Conservation (phyloP, 1,140 invertebrate species). For the Macrocentrus cingulum region DNA sequence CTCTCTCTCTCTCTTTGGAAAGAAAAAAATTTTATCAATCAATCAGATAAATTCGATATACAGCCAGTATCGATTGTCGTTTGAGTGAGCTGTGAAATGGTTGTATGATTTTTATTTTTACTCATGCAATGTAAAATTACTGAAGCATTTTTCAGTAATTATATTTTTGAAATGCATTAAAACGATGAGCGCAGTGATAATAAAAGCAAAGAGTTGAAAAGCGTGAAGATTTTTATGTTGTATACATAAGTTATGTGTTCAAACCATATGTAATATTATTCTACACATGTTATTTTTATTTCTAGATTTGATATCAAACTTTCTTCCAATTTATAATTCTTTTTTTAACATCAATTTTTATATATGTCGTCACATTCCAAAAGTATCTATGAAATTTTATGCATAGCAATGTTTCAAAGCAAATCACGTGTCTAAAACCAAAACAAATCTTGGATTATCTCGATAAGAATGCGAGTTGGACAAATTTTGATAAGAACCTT, state of each 20-base stretch:
- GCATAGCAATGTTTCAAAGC: too few relatives aligned
- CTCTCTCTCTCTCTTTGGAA: not conserved
- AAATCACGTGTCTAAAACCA: not conserved
- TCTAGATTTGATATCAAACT: constrained; percentile 24
- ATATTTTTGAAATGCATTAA: too few relatives aligned
- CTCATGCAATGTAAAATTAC: too few relatives aligned
- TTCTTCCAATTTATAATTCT: constrained; percentile 17
- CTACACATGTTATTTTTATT: constrained; percentile 10
- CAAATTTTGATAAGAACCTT: too few relatives aligned
- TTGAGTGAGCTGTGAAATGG: not conserved
- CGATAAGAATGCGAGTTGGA: too few relatives aligned
- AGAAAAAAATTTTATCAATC: too few relatives aligned
- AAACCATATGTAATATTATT: too few relatives aligned
- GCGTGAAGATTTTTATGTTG: constrained; percentile 15
- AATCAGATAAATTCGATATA: constrained; percentile 4
- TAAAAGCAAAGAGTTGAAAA: constrained; percentile 21
- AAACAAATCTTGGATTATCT: too few relatives aligned
- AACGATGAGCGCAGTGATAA: too few relatives aligned
- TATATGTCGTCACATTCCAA: constrained; percentile 4
- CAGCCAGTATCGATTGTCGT: constrained; percentile 16
- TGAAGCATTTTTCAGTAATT: too few relatives aligned
- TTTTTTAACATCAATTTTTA: constrained; percentile 1
- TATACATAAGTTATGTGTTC: not conserved
- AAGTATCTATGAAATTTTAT: too few relatives aligned
- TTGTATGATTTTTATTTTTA: too few relatives aligned